Base-by-base conservation (phyloP, 2,888 invertebrate genomes). In the Eugnorisma glareosa region DNA sequence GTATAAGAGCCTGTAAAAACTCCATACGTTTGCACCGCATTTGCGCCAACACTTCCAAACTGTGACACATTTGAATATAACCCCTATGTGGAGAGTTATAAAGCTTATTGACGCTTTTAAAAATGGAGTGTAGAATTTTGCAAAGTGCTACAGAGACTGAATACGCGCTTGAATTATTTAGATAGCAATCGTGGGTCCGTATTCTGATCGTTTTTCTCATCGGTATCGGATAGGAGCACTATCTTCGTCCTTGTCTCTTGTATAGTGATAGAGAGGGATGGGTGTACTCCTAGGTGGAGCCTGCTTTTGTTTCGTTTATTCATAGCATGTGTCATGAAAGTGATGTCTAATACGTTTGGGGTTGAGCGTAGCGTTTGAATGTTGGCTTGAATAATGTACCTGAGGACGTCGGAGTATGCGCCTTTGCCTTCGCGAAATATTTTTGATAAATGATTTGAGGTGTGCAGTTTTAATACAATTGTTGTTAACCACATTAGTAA, bases 111-210 rank as follows among this genome's bases (percentile, higher is more conserved):
- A 73, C 64, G 37, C 6, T 59, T 75, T 67, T 24, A 77, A 68
- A 57, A 74, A 73, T 45, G 31, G 81, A 78, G 77, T 43, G 73
- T 73, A 78, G 82, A 88, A 83, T 72, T 88, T 91, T 89, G 92
- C 89, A 88, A 89, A 92, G 90, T 90, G 90, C 92, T 90, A 93
- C 92, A 93, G 91, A 91, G 91, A 94, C 93, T 92, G 93, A 93
- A 94, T 94, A 93, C 92, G 91, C 90, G 93, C 92, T 93, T 96
- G 96, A 96, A 96, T 96, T 95, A 96, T 96, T 96, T 96, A 96
- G 94, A 95, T 94, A 93, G 94, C 95, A 96, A 96, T 96, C 96
- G 94, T 94, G 94, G 93, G 93, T 94, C 93, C 92, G 94, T 95
- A 94, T 95, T 94, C 95, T 94, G 95, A 95, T 95, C 95, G 94